Percentiles rank a stretch among this genome's conserved stretches.
Evolutionary conservation across 2,888 invertebrate genomes (phyloP).

Genomic region (Megaustenia siamemsis): DNA sequence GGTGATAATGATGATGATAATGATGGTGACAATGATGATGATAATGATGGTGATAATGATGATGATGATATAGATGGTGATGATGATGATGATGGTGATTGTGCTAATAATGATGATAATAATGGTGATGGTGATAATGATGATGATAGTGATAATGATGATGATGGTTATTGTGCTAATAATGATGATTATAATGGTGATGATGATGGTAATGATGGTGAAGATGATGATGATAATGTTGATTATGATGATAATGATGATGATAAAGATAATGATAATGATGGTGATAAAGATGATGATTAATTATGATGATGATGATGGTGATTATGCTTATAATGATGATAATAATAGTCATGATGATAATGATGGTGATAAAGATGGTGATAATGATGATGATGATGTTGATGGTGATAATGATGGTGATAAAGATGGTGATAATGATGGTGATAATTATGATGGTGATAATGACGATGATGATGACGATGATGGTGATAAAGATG

Average conservation of each 20-base stretch:
- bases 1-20: not conserved
- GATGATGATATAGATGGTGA: not conserved
- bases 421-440: not conserved
- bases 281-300: too few relatives aligned
- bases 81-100: not conserved
- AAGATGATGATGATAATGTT: slow-evolving; percentile 5
- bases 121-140: not conserved
- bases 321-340: not conserved
- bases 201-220: slow-evolving; percentile 36
- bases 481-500: slow-evolving; percentile 35
- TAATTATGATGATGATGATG: not conserved
- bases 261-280: not conserved
- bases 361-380: not conserved
- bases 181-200: slow-evolving; percentile 36
- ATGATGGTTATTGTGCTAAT: slow-evolving; percentile 21
- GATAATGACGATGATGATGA: slow-evolving; percentile 39
- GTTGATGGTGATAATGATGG: not conserved
- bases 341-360: not conserved
- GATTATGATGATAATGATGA: not conserved
- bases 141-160: not conserved
- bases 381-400: not conserved
- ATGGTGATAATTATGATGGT: not conserved
- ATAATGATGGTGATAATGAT: not conserved
- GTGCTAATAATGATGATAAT: not conserved
- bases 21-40: not conserved